Evolutionary conservation across 2,888 invertebrate genomes (phyloP), one percentile per base, ranked within the genome.

Genomic region (Tipula vernalis): DNA sequence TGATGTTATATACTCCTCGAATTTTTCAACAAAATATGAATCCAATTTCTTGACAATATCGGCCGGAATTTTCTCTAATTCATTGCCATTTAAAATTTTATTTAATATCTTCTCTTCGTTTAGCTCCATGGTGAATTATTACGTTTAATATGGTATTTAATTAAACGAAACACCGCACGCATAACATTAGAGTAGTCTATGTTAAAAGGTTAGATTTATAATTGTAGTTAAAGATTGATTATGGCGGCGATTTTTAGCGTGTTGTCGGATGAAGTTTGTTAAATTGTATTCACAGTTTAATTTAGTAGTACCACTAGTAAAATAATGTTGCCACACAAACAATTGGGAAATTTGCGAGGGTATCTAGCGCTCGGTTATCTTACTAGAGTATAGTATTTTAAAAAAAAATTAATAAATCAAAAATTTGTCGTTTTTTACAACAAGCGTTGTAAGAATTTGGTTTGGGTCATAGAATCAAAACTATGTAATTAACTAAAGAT

Each of bases 1-100:
- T 41, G 95, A 93, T 87, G 95, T 95, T 89, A 96, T 92, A 88
- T 94, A 94, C 90, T 95, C 95, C 89, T 95, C 95, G 89, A 95
- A 94, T 90, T 94, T 94, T 87, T 93, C 92, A 86, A 92, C 93
- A 86, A 94, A 92, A 89, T 93, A 93, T 47, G 90, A 90, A 89
- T 94, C 94, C 71, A 96, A 92, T 91, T 96, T 96, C 88, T 93
- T 91, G 39, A 92, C 92, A 87, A 94, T 91, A 89, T 91, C 92
- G 87, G 91, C 90, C 87, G 94, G 93, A 87, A 94, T 92, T 88
- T 91, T 91, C 86, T 91, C 90, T 90, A 94, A 92, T 90, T 95
- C 94, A 87, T 93, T 93, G 13, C 90, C 90, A 44, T 91, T 92
- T 88, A 94, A 90, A 87, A 93, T 89, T 41, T 91, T 90, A 36